phyloP scores from a whole-genome alignment of 2,113 vertebrate genomes.

The Gopherus flavomarginatus region DNA sequence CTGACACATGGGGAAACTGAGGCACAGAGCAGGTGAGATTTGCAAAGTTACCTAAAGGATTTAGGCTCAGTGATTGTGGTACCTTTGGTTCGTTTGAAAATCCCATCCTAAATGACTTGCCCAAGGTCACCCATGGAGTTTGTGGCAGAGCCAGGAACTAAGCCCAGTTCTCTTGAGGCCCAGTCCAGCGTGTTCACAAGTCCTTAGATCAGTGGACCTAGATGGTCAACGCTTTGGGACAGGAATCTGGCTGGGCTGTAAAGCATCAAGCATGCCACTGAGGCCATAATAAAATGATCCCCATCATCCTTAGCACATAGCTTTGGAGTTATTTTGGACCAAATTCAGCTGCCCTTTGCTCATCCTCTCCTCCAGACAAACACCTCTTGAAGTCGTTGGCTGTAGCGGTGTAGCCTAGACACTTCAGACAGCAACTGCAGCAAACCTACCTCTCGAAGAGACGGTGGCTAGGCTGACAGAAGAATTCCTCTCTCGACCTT shows the following conservation, averaged over 20 bases:
- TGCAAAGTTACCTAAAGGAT: not conserved
- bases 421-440: not conserved
- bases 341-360: not conserved
- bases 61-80: not conserved
- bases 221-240: not conserved
- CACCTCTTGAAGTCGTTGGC: not conserved
- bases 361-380: not conserved
- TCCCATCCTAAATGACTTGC: not conserved
- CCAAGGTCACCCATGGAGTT: not conserved
- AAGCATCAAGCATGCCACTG: not conserved
- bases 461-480: not conserved
- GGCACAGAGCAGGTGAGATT: not conserved
- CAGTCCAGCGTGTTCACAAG: not conserved
- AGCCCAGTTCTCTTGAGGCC: not conserved
- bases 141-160: not conserved
- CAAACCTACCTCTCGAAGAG: not conserved
- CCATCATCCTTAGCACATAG: not conserved
- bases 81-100: not conserved
- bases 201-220: not conserved
- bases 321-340: not conserved
- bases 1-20: not conserved
- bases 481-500: not conserved
- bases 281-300: not conserved
- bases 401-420: not conserved
- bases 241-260: not conserved